phyloP scores from a whole-genome alignment of 2,888 invertebrate species.

The Pediacus dermestoides region DNA sequence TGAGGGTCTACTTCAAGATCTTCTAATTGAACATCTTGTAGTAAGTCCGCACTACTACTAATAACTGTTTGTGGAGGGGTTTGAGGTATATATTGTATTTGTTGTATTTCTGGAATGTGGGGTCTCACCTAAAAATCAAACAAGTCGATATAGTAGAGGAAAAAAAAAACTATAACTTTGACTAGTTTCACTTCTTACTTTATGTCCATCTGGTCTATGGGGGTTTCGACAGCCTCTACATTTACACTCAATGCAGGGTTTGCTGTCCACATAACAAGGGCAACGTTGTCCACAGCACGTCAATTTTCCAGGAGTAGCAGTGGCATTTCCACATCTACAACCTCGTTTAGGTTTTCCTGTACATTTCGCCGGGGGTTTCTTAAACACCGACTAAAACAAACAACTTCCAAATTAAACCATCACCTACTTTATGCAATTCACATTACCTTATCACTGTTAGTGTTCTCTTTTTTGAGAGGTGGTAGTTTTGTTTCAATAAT shows the following conservation, averaged over 20 bases:
- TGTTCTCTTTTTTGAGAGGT: no score
- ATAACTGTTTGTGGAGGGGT: constrained; percentile 2
- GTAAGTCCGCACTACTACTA: constrained; percentile 4
- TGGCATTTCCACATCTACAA: constrained; percentile 88
- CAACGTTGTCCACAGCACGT: constrained; percentile 93
- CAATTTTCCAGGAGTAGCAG: constrained; percentile 81
- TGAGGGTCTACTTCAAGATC: constrained; percentile 31
- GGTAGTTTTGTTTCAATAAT: constrained; percentile 57
- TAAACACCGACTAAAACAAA: constrained; percentile 47
- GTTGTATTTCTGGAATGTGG: constrained; percentile 38
- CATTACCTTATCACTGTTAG: constrained; percentile 28
- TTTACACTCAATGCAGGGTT: constrained; percentile 85
- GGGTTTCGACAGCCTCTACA: constrained; percentile 93
- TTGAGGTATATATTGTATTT: constrained; percentile 33
- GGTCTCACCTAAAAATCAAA: constrained; percentile 38
- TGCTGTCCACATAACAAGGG: constrained; percentile 88
- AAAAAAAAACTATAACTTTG: constrained; percentile 17
- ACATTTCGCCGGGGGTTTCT: constrained; percentile 52
- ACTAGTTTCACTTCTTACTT: constrained; percentile 52
- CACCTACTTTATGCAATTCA: constrained; percentile 40
- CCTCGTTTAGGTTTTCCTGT: constrained; percentile 60
- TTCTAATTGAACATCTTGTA: constrained; percentile 32
- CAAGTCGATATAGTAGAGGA: constrained; percentile 19
- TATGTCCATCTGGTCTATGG: constrained; percentile 75
- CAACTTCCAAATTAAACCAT: constrained; percentile 3